Evolutionary conservation across 2,797 vertebrate species (phyloP), one percentile per base, ranked within the genome.

Genomic region (Acanthurus lineatus): DNA sequence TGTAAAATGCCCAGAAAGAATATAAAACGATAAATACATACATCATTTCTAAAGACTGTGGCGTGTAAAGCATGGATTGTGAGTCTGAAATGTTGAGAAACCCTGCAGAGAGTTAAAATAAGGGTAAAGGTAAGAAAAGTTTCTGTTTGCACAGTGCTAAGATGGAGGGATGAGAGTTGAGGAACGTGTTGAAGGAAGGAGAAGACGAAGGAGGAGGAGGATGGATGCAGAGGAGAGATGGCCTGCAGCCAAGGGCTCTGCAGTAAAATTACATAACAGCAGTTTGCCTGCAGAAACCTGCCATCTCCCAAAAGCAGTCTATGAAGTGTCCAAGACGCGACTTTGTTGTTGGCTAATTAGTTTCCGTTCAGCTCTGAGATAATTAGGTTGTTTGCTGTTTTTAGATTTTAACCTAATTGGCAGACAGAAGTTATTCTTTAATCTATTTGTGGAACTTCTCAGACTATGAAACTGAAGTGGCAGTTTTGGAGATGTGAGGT

Each of bases 211-310:
- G 38, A 32, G 60, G 72, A 70, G 70, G 89, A 75, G 70, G 85
- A 85, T 66, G 83, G 85, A 88, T 84, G 91, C 83, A 84, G 90
- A 86, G 81, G 74, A 86, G 82, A 68, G 73, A 87, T 92, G 91
- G 91, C 91, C 91, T 88, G 83, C 78, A 88, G 92, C 93, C 93
- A 94, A 87, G 68, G 82, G 77, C 93, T 93, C 89, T 94, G 92
- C 93, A 91, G 92, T 85, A 85, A 86, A 91, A 78, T 93, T 92
- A 89, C 88, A 88, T 94, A 94, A 94, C 87, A 85, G 72, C 56
- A 19, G 63, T 75, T 79, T 19, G 89, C 90, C 89, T 85, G 89
- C 88, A 88, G 88, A 79, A 90, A 81, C 57, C 86, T 42, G 51
- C 73, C 58, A 38, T 83, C 66, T 80, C 56, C 72, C 48, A 22